Percentiles rank a stretch among this genome's conserved stretches.
phyloP scores from a whole-genome alignment of 1,140 invertebrate species.

The Antheraea mylitta region DNA sequence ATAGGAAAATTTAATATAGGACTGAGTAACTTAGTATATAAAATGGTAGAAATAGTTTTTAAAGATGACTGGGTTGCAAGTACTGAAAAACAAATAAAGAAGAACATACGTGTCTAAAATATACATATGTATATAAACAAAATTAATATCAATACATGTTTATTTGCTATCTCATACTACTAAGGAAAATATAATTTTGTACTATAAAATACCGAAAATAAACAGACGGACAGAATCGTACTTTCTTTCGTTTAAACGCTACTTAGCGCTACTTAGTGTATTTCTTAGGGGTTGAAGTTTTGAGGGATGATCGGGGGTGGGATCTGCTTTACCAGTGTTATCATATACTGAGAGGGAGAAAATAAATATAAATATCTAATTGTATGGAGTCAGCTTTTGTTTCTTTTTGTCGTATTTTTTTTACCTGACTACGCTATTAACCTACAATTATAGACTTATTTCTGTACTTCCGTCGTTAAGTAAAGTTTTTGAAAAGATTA shows the following conservation, averaged over 20 bases:
- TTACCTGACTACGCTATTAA: no score
- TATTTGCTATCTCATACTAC: background rate
- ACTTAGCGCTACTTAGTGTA: slow-evolving; percentile 38
- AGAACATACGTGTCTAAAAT: no score
- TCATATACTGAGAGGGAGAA: slow-evolving; percentile 27
- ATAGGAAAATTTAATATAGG: no score
- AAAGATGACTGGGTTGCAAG: no score
- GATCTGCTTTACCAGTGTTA: slow-evolving; percentile 27
- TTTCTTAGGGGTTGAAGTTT: slow-evolving; percentile 44
- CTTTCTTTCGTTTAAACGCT: background rate
- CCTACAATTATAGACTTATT: no score
- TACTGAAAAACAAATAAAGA: no score
- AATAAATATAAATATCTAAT: background rate
- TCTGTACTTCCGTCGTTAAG: no score
- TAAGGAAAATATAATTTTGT: background rate
- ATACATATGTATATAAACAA: no score
- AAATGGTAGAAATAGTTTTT: no score
- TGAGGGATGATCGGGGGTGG: slow-evolving; percentile 31
- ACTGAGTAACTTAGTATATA: no score
- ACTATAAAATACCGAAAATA: background rate
- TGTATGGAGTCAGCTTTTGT: slow-evolving; percentile 27
- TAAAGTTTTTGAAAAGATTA: no score
- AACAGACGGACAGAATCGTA: background rate
- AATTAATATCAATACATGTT: no score
- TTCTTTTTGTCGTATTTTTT: background rate